Percentiles rank a stretch among this genome's conserved stretches.
These are phyloP conservation scores for Myotis davidii DNA, from an alignment of 2,113 vertebrate species.

Conservation along the genomic window DNA sequence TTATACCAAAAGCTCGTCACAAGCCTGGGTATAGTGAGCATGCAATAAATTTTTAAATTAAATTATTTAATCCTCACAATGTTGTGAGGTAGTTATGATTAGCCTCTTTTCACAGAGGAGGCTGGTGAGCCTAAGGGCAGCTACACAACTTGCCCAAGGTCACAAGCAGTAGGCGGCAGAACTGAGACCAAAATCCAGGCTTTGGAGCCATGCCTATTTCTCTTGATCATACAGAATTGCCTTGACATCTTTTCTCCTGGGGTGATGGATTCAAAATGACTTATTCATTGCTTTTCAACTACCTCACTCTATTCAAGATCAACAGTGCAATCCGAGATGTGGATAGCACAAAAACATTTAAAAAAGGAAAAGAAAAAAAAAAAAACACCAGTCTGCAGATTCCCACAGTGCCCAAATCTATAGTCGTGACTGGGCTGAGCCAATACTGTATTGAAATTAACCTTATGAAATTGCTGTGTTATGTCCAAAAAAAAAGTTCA, in stretches of 20 bases:
- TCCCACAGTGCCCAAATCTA: neutral
- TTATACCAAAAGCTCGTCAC: neutral
- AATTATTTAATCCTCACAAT: neutral
- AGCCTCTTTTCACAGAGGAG: neutral
- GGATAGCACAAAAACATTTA: neutral
- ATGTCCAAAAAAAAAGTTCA: neutral
- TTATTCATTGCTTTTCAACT: neutral
- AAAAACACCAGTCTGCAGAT: neutral
- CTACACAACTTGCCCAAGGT: neutral
- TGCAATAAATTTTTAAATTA: neutral
- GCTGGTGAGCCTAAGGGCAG: neutral
- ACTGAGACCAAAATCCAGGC: neutral
- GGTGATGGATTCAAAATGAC: neutral
- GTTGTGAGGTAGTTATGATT: neutral
- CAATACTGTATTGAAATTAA: neutral
- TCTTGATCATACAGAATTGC: neutral
- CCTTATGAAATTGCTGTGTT: neutral
- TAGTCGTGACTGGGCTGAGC: neutral
- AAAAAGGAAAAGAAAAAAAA: neutral
- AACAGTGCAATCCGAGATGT: neutral
- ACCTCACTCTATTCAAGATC: neutral
- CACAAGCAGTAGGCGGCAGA: neutral
- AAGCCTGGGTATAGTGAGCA: neutral
- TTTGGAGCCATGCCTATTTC: neutral
- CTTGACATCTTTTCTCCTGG: neutral